These are phyloP conservation scores for Aurelia sp. DNA, from an alignment of 30 jellyfish, hydroid and myxozoan species.

Conservation along the genomic window DNA sequence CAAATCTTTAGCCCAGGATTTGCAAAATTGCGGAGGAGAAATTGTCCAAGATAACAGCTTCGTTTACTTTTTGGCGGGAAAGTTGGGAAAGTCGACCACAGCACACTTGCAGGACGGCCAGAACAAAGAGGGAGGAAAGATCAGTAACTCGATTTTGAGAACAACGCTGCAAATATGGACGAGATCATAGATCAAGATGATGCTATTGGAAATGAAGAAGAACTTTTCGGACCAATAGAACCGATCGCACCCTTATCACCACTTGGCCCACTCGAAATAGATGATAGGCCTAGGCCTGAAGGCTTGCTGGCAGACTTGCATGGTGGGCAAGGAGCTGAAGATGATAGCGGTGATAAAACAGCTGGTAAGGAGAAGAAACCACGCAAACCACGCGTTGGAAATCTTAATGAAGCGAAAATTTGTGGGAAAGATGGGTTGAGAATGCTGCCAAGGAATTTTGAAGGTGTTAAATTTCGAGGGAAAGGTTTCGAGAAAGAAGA, in stretches of 20 bases:
- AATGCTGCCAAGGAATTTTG: conserved; percentile 21
- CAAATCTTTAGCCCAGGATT: too few relatives aligned
- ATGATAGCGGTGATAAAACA: background rate
- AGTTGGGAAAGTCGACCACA: too few relatives aligned
- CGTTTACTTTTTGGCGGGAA: too few relatives aligned
- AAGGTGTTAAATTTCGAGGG: conserved; percentile 20
- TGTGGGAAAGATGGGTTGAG: conserved; percentile 37
- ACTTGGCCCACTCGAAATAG: conserved; percentile 21
- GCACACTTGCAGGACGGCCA: too few relatives aligned
- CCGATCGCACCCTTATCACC: conserved; percentile 64
- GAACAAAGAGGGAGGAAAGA: too few relatives aligned
- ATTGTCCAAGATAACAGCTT: too few relatives aligned
- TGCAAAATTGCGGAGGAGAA: too few relatives aligned
- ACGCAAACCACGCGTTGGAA: conserved; percentile 8
- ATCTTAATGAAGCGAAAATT: conserved; percentile 36
- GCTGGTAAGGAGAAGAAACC: conserved; percentile 22
- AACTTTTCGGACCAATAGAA: conserved; percentile 22
- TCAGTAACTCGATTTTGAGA: background rate
- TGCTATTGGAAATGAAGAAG: conserved; percentile 37
- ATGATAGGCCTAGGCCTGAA: conserved; percentile 38
- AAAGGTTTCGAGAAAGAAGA: conserved; percentile 59
- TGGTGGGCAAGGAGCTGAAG: conserved; percentile 7
- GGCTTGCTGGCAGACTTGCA: conserved; percentile 7
- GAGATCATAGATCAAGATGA: conserved; percentile 15
- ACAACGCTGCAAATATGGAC: conserved; percentile 11